Evolutionary conservation across 2,113 vertebrate species (phyloP).

Genomic region (Columba livia): DNA sequence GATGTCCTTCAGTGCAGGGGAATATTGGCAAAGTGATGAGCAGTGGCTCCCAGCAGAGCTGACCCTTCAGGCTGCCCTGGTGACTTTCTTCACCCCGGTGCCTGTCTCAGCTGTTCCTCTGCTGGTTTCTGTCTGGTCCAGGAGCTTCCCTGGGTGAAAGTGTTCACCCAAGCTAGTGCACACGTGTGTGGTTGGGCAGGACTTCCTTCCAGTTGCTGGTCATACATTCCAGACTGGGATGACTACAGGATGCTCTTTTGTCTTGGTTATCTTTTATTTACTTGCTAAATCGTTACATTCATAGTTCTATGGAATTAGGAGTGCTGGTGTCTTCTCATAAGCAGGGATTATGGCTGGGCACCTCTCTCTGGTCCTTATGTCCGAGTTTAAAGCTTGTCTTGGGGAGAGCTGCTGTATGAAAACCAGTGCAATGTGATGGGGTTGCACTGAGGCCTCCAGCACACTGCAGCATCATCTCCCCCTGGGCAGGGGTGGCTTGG

Average conservation of each 20-base stretch:
- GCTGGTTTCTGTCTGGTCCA: not conserved
- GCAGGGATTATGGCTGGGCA: not conserved
- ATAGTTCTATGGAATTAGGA: fast-evolving
- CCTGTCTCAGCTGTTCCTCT: not conserved
- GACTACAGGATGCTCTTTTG: not conserved
- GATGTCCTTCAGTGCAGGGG: not conserved
- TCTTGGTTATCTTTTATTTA: not conserved
- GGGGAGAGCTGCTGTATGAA: not conserved
- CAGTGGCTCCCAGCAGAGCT: not conserved
- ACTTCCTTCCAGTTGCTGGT: not conserved
- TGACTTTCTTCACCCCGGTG: not conserved
- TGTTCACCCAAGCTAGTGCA: not conserved
- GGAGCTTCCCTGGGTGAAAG: not conserved
- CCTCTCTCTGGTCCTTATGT: not conserved
- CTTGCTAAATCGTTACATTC: fast-evolving
- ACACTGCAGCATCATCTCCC: not conserved
- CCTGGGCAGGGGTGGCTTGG: fast-evolving
- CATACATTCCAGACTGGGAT: too few relatives aligned
- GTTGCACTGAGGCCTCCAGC: not conserved
- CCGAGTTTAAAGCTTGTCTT: not conserved
- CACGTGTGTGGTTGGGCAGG: not conserved
- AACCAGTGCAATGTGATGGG: not conserved
- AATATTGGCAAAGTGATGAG: not conserved
- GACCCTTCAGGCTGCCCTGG: too few relatives aligned
- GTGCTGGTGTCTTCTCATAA: not conserved